Percentiles rank a stretch among this genome's conserved stretches.
Evolutionary conservation across 1,140 invertebrate species (phyloP).

Genomic region (Trichonephila inaurata): DNA sequence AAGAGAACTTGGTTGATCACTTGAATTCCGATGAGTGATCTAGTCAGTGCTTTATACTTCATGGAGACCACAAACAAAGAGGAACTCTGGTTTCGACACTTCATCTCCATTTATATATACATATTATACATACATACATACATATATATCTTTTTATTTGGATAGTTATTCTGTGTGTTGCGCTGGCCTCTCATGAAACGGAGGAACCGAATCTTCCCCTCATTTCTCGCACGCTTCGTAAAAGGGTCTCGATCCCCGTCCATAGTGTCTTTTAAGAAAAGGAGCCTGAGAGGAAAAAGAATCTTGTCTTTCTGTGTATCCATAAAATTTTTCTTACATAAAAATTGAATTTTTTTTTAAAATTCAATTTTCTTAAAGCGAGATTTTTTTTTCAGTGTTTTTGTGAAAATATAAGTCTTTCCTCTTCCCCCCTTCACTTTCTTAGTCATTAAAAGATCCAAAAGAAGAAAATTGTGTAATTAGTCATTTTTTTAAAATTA

Average conservation of each 20-base stretch:
- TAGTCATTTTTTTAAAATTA: conserved; percentile 42
- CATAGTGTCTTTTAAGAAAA: too few species aligned
- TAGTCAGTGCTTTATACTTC: conserved; percentile 30
- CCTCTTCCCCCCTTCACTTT: not conserved
- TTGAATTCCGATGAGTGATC: conserved; percentile 25
- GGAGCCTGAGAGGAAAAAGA: too few species aligned
- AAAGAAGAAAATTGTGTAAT: conserved; percentile 41
- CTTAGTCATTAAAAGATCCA: conserved; percentile 16
- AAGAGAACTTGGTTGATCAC: conserved; percentile 1
- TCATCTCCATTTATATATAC: conserved; percentile 36
- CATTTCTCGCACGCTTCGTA: not conserved
- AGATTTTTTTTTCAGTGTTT: not conserved
- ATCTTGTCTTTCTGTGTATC: too few species aligned
- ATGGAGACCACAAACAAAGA: not conserved
- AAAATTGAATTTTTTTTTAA: too few species aligned
- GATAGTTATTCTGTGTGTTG: conserved; percentile 1
- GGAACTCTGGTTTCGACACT: not conserved
- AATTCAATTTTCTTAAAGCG: not conserved
- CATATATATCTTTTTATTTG: conserved; percentile 11
- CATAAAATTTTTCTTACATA: too few species aligned
- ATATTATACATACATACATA: not conserved
- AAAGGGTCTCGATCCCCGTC: too few species aligned
- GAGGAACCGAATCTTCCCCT: too few species aligned
- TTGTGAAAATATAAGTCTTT: not conserved
- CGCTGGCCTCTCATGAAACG: too few species aligned